phyloP scores from a whole-genome alignment of 2,888 invertebrate species.

The Cerastis leucographa region DNA sequence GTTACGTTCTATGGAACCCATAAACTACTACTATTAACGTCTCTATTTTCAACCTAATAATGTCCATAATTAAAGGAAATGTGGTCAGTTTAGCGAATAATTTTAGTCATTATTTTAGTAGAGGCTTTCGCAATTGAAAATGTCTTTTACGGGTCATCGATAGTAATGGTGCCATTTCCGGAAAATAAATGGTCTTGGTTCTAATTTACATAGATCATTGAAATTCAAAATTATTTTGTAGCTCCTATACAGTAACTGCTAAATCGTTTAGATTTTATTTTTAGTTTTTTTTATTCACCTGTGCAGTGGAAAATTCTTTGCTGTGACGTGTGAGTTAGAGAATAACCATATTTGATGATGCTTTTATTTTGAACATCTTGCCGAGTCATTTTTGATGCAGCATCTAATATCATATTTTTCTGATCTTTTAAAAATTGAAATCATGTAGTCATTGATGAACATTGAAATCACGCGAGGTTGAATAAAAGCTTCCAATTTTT shows the following conservation, averaged over 20 bases:
- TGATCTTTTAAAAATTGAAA: background rate
- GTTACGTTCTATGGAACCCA: slow-evolving; percentile 54
- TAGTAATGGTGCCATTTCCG: slow-evolving; percentile 18
- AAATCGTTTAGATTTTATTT: no score
- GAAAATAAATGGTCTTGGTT: background rate
- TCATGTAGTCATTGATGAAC: background rate
- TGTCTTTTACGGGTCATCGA: background rate
- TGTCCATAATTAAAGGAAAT: slow-evolving; percentile 61
- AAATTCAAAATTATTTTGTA: background rate
- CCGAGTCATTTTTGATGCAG: background rate
- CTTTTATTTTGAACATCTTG: background rate
- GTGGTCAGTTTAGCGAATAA: slow-evolving; percentile 40
- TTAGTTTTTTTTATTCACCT: background rate
- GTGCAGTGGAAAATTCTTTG: background rate
- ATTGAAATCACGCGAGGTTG: background rate
- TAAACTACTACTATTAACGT: slow-evolving; percentile 55
- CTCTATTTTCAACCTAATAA: slow-evolving; percentile 57
- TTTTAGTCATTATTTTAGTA: slow-evolving; percentile 47
- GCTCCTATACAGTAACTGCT: no score
- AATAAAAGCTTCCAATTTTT: slow-evolving; percentile 5
- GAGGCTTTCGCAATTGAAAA: slow-evolving; percentile 1
- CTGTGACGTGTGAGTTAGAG: background rate
- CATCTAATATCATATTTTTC: background rate
- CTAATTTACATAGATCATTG: background rate
- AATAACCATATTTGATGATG: background rate